Conservation (phyloP, 2,113 vertebrate species). For the Dromiciops gliroides region DNA sequence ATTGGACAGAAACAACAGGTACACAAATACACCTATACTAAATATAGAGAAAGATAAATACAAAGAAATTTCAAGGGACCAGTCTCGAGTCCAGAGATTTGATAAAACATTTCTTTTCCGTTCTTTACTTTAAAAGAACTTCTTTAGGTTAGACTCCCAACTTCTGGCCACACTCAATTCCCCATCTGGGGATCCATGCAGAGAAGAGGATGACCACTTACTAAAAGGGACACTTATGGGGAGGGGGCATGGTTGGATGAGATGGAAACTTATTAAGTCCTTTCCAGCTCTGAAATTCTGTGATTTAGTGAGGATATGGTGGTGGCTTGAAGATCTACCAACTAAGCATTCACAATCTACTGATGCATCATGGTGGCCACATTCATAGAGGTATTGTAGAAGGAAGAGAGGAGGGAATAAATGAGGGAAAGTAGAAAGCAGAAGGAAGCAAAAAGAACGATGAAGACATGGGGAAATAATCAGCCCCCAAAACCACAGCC, state of each 20-base stretch:
- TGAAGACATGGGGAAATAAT: neutral
- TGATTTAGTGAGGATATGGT: too few species aligned
- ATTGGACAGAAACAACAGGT: neutral
- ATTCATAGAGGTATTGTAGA: neutral
- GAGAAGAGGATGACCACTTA: neutral
- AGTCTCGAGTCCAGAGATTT: neutral
- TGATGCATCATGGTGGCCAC: neutral
- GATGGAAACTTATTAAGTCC: neutral
- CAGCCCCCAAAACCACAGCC: neutral
- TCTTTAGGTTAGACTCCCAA: neutral
- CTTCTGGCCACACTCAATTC: neutral
- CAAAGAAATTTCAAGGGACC: neutral
- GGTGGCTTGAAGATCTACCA: neutral
- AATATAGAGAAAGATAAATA: neutral
- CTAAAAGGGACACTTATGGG: neutral
- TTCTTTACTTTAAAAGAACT: too few species aligned
- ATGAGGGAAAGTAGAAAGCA: neutral
- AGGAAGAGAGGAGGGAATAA: neutral
- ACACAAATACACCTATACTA: neutral
- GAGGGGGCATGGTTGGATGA: neutral
- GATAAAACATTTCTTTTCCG: neutral
- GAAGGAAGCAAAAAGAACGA: neutral
- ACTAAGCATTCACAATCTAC: neutral
- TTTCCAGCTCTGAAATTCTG: neutral
- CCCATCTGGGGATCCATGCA: neutral